Evolutionary conservation across 92 coral and sea anemone species (phyloP).

Genomic region (Metridium senile): DNA sequence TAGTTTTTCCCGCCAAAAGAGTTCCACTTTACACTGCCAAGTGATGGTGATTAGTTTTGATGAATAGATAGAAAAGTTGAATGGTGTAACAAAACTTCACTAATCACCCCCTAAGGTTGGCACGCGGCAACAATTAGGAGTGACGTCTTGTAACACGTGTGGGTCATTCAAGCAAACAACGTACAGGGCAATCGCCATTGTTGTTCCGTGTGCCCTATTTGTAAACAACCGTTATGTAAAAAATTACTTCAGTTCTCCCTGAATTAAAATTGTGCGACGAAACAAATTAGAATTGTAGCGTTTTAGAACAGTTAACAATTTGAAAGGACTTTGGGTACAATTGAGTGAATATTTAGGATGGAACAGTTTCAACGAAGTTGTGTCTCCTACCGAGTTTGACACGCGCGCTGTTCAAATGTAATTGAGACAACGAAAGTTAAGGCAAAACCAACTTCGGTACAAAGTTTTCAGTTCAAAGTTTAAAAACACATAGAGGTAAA

Average conservation of each 20-base stretch:
- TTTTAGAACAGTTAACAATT: no score
- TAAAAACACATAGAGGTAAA: neutral
- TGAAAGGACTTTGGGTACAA: no score
- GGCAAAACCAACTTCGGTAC: neutral
- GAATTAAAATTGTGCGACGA: neutral
- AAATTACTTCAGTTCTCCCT: neutral
- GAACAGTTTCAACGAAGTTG: neutral
- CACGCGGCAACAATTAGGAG: constrained; percentile 74
- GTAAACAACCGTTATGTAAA: constrained; percentile 6
- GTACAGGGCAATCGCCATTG: constrained; percentile 8
- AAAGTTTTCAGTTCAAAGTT: neutral
- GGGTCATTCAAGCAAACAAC: constrained; percentile 24
- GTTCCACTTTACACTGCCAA: neutral
- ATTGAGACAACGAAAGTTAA: neutral
- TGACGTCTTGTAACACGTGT: constrained; percentile 67
- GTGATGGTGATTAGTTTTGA: constrained; percentile 9
- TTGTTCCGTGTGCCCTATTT: constrained; percentile 15
- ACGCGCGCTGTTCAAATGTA: constrained; percentile 4
- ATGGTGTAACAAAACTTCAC: constrained; percentile 7
- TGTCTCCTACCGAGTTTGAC: neutral
- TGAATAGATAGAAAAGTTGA: neutral
- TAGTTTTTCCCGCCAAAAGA: neutral
- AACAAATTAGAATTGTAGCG: neutral
- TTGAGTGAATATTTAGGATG: neutral
- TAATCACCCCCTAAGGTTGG: constrained; percentile 50